Evolutionary conservation across 2,888 invertebrate species (phyloP).

Genomic region (Hoplodrina blanda): DNA sequence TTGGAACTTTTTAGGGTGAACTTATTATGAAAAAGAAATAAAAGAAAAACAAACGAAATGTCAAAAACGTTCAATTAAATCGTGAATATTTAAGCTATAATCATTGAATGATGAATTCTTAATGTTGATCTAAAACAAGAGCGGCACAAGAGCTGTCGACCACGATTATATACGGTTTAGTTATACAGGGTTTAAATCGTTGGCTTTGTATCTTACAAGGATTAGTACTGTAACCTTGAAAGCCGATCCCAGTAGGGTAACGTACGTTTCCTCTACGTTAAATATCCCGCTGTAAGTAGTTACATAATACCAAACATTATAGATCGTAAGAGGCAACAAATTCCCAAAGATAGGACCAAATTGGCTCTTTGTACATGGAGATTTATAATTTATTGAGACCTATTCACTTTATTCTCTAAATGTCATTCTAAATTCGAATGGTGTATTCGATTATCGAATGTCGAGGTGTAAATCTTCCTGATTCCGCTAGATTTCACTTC

Average conservation of each 20-base stretch:
- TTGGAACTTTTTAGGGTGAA: neutral
- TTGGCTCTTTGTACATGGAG: slow-evolving; percentile 16
- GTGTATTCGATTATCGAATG: too few relatives aligned
- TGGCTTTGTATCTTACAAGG: neutral
- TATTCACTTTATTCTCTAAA: neutral
- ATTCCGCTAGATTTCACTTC: too few relatives aligned
- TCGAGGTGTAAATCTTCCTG: too few relatives aligned
- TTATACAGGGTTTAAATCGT: too few relatives aligned
- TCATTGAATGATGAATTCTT: too few relatives aligned
- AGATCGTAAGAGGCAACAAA: slow-evolving; percentile 8
- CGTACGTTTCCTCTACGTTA: neutral
- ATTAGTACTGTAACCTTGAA: slow-evolving; percentile 1
- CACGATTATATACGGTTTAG: too few relatives aligned
- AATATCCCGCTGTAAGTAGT: slow-evolving; percentile 9
- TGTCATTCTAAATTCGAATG: too few relatives aligned
- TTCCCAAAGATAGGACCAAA: slow-evolving; percentile 8
- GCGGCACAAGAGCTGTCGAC: too few relatives aligned
- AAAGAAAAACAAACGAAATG: neutral
- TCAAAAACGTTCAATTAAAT: too few relatives aligned
- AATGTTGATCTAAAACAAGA: too few relatives aligned
- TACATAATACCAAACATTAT: neutral
- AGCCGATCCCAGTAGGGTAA: neutral
- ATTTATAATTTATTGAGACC: neutral
- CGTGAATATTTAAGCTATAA: too few relatives aligned
- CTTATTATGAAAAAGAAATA: neutral